Conservation (phyloP, 2,797 vertebrate genomes). For the Paedocypris micromegethes region DNA sequence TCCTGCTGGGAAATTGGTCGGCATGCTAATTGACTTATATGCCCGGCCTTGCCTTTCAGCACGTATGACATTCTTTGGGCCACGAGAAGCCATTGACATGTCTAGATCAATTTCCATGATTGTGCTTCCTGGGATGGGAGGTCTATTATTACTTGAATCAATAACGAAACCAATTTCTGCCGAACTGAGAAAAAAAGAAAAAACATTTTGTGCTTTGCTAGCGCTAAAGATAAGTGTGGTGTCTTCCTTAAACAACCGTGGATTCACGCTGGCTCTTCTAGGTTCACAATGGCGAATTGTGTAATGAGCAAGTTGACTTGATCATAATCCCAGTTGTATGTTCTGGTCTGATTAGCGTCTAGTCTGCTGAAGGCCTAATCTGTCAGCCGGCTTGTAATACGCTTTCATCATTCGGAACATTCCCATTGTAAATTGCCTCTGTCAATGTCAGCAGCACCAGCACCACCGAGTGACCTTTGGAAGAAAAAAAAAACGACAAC, state of each 20-base stretch:
- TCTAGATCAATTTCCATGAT: slow-evolving; percentile 38
- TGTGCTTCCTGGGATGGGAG: slow-evolving; percentile 28
- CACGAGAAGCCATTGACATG: slow-evolving; percentile 40
- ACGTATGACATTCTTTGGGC: slow-evolving; percentile 39
- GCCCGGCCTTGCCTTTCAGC: slow-evolving; percentile 18
- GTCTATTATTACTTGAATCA: slow-evolving; percentile 42
- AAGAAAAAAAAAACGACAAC: slow-evolving; percentile 4
- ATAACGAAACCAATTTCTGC: slow-evolving; percentile 33
- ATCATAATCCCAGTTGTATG: slow-evolving; percentile 28
- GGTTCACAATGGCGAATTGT: slow-evolving; percentile 5
- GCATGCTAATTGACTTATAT: slow-evolving; percentile 43
- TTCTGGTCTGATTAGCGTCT: slow-evolving; percentile 25
- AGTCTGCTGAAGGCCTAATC: slow-evolving; percentile 2
- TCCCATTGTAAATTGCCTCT: slow-evolving; percentile 10
- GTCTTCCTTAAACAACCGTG: slow-evolving; percentile 16
- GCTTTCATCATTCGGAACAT: slow-evolving; percentile 16
- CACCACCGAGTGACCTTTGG: slow-evolving; percentile 33
- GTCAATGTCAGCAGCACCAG: slow-evolving; percentile 15
- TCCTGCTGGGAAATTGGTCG: slow-evolving; percentile 32
- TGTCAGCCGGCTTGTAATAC: slow-evolving; percentile 30
- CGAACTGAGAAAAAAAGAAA: slow-evolving; percentile 26
- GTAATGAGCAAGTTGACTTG: slow-evolving; percentile 10
- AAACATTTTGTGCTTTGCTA: slow-evolving; percentile 4
- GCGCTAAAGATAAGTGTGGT: slow-evolving; percentile 11
- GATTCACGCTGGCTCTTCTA: slow-evolving; percentile 3